Evolutionary conservation across 2,888 invertebrate genomes (phyloP), one percentile per base, ranked within the genome.

Genomic region (Dendrolimus pini): DNA sequence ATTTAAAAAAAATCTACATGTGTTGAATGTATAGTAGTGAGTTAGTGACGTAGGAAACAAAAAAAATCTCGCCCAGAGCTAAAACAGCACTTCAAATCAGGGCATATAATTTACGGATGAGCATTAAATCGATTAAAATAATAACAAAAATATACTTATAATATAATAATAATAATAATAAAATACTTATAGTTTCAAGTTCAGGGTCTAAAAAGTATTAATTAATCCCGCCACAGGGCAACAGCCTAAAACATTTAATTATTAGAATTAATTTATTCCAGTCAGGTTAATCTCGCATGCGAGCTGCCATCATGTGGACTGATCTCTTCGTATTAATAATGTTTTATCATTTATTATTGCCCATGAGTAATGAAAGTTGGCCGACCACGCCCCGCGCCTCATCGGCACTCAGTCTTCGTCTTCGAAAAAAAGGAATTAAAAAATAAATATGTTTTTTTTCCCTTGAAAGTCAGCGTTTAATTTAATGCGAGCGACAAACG

Each of bases 341-440:
- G 89, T 89, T 86, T 89, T 90, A 90, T 90, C 89, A 90, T 90
- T 90, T 90, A 89, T 90, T 87, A 90, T 80, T 75, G 77, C 76
- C 75, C 72, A 74, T 89, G 89, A 89, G 89, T 90, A 89, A 90
- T 90, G 90, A 87, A 89, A 89, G 83, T 89, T 83, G 82, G 80
- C 74, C 82, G 65, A 82, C 81, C 88, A 86, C 89, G 89, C 90
- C 89, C 87, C 80, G 81, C 81, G 76, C 80, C 80, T 77, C 78
- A 77, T 69, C 80, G 72, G 75, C 81, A 83, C 84, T 89, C 83
- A 72, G 83, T 89, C 89, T 89, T 89, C 88, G 89, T 89, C 89
- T 84, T 69, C 69, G 59, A 75, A 71, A 80, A 82, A 84, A 83
- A 83, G 75, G 77, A 80, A 83, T 80, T 82, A 80, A 82, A 80